Conservation (phyloP, 2,888 invertebrate genomes). For the Sesamia inferens region DNA sequence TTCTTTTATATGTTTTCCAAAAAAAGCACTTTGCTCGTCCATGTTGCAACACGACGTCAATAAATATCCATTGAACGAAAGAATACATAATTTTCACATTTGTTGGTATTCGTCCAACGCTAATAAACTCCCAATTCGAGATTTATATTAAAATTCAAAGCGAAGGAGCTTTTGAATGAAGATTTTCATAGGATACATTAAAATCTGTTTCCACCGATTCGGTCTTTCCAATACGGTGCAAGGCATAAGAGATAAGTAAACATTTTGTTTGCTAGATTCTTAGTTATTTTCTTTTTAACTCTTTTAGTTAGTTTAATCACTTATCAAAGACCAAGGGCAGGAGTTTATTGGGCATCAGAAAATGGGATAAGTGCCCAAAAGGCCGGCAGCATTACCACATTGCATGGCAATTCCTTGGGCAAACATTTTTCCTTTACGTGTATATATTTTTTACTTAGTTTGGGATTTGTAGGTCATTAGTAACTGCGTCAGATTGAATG, state of each 20-base stretch:
- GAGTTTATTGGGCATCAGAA: too few relatives aligned
- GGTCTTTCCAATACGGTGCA: slow-evolving; percentile 68
- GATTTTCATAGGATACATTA: slow-evolving; percentile 89
- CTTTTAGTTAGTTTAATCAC: not conserved
- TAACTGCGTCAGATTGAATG: not conserved
- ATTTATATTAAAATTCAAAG: slow-evolving; percentile 89
- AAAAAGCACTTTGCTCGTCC: not conserved
- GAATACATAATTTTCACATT: slow-evolving; percentile 82
- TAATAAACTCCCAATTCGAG: slow-evolving; percentile 87
- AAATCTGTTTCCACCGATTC: slow-evolving; percentile 88
- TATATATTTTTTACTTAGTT: not conserved
- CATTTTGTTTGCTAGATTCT: too few relatives aligned
- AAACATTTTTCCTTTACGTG: not conserved
- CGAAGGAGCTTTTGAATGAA: slow-evolving; percentile 84
- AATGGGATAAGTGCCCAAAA: too few relatives aligned
- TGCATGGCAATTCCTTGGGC: too few relatives aligned
- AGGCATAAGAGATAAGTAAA: slow-evolving; percentile 43
- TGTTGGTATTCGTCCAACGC: slow-evolving; percentile 83
- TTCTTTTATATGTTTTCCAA: not conserved
- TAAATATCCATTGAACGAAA: slow-evolving; percentile 58
- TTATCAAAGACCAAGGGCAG: too few relatives aligned
- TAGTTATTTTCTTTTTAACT: too few relatives aligned
- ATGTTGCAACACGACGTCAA: not conserved
- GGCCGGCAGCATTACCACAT: too few relatives aligned
- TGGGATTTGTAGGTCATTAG: not conserved